These are phyloP conservation scores for Platichthys flesus DNA, from an alignment of 2,113 vertebrate species.

Conservation along the genomic window DNA sequence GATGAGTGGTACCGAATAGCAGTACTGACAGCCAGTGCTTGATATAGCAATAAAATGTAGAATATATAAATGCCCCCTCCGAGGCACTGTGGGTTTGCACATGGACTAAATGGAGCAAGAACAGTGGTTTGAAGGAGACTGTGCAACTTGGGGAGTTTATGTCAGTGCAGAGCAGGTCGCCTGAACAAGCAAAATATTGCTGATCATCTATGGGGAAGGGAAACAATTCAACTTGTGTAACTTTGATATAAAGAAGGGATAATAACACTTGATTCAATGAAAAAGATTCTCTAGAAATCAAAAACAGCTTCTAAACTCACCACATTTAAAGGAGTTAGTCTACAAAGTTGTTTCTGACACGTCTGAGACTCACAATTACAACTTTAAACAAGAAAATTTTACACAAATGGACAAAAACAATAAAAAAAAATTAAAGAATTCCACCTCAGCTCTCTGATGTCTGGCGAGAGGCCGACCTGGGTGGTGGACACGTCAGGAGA, in stretches of 20 bases:
- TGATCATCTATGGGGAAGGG: too few relatives aligned
- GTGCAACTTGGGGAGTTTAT: not conserved
- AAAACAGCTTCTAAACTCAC: too few relatives aligned
- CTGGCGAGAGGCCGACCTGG: not conserved
- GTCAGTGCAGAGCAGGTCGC: not conserved
- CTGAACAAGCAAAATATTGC: not conserved
- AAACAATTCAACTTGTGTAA: too few relatives aligned
- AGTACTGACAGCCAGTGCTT: constrained; percentile 24
- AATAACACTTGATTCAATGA: too few relatives aligned
- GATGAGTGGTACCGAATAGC: constrained; percentile 21
- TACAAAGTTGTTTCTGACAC: too few relatives aligned
- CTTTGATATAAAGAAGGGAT: too few relatives aligned
- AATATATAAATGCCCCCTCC: constrained; percentile 3
- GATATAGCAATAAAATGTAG: constrained; percentile 6
- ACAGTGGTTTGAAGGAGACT: not conserved
- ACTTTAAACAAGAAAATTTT: not conserved
- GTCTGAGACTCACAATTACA: not conserved
- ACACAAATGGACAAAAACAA: too few relatives aligned
- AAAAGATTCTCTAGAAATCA: too few relatives aligned
- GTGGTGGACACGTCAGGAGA: not conserved
- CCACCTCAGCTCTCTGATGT: not conserved
- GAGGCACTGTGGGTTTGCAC: constrained; percentile 5
- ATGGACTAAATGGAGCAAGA: not conserved
- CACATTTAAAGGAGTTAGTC: too few relatives aligned
- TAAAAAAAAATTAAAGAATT: not conserved